Evolutionary conservation across 2,797 vertebrate genomes (phyloP).

Genomic region (Diceros bicornis): DNA sequence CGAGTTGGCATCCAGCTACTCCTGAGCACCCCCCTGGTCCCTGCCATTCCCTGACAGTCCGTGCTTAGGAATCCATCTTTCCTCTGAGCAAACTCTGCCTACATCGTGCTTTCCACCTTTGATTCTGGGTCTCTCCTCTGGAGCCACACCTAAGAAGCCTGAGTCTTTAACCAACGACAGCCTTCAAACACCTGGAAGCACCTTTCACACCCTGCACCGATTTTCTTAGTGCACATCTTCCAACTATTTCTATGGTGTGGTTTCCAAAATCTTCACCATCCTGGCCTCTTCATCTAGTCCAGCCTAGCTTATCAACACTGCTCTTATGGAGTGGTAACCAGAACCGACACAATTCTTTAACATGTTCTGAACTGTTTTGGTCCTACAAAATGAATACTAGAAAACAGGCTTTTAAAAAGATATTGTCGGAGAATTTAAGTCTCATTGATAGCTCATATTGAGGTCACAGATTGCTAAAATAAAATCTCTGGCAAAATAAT

Average conservation of each 20-base stretch:
- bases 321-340: fast-evolving
- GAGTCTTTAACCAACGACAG: neutral
- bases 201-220: fast-evolving
- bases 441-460: neutral
- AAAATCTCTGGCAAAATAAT: neutral
- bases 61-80: fast-evolving
- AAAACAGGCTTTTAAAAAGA: fast-evolving
- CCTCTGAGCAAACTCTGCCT: neutral
- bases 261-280: too few relatives aligned
- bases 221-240: fast-evolving
- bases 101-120: fast-evolving
- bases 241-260: fast-evolving
- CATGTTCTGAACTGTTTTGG: neutral
- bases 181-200: fast-evolving
- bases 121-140: neutral
- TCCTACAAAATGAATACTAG: fast-evolving
- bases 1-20: fast-evolving
- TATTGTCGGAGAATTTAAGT: neutral
- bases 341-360: neutral
- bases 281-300: neutral
- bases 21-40: too few relatives aligned
- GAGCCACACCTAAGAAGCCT: neutral
- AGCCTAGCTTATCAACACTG: fast-evolving
- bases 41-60: neutral
- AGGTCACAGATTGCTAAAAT: neutral